phyloP scores from a whole-genome alignment of 2,888 invertebrate species.

The Harmothoe impar region DNA sequence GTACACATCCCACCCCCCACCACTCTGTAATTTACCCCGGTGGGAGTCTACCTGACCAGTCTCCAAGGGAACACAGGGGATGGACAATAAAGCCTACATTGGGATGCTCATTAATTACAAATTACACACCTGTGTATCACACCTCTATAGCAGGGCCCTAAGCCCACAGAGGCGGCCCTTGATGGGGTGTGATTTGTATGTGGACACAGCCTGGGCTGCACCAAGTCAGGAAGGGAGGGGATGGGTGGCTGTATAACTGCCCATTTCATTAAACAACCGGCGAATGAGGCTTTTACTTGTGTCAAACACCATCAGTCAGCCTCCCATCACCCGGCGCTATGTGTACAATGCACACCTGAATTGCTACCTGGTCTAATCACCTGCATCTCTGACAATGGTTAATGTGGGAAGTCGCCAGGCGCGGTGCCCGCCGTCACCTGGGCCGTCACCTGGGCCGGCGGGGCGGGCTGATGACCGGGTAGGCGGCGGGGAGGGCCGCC shows the following conservation, averaged over 20 bases:
- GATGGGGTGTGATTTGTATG: conserved; percentile 44
- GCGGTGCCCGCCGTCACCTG: neutral
- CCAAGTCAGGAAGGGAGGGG: neutral
- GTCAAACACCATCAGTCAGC: conserved; percentile 53
- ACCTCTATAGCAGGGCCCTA: conserved; percentile 53
- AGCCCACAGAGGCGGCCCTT: neutral
- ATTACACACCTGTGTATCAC: conserved; percentile 62
- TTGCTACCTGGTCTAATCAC: conserved; percentile 51
- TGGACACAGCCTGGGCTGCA: neutral
- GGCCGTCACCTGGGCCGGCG: neutral
- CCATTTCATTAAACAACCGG: conserved; percentile 25
- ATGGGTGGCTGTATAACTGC: neutral
- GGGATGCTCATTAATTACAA: conserved; percentile 61
- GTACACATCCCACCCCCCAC: neutral
- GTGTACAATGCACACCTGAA: neutral
- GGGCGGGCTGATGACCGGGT: neutral
- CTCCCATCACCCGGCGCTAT: conserved; percentile 25
- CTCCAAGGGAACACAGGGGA: conserved; percentile 11
- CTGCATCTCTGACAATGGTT: conserved; percentile 50
- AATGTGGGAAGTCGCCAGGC: conserved; percentile 55
- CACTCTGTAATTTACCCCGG: conserved; percentile 57
- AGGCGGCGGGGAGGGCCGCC: neutral
- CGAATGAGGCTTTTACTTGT: conserved; percentile 35
- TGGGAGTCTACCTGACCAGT: neutral
- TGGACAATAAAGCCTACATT: conserved; percentile 3